These are phyloP conservation scores for Congeria kusceri DNA, from an alignment of 2,888 invertebrate genomes.

Conservation along the genomic window DNA sequence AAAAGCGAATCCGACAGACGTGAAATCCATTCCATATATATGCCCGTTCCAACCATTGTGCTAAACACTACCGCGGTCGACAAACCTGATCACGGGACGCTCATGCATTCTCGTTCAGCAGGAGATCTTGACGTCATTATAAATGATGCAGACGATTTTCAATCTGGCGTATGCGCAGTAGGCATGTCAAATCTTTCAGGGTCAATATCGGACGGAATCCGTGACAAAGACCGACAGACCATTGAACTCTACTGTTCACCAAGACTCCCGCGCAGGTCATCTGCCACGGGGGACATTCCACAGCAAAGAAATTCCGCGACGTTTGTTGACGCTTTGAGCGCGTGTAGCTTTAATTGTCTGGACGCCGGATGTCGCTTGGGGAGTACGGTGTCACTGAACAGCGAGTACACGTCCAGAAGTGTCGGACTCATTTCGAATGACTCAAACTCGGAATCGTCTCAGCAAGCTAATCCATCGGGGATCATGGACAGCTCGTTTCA, in stretches of 20 bases:
- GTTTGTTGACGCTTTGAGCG: conserved; percentile 46
- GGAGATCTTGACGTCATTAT: conserved; percentile 63
- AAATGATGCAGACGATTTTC: conserved; percentile 21
- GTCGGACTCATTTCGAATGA: conserved; percentile 81
- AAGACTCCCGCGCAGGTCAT: conserved; percentile 71
- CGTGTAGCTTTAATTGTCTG: conserved; percentile 52
- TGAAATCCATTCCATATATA: conserved; percentile 67
- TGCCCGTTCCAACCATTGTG: conserved; percentile 68
- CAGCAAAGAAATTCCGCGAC: conserved; percentile 37
- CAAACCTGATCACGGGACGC: conserved; percentile 20
- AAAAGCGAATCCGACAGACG: conserved; percentile 48
- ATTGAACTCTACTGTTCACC: conserved; percentile 80
- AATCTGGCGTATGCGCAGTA: conserved; percentile 36
- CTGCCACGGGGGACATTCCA: conserved; percentile 46
- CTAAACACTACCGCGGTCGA: conserved; percentile 53
- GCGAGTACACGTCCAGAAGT: conserved; percentile 79
- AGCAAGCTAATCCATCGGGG: conserved; percentile 50
- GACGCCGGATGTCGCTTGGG: conserved; percentile 75
- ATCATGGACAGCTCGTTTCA: conserved; percentile 63
- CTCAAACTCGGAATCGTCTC: conserved; percentile 70
- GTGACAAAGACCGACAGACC: conserved; percentile 41
- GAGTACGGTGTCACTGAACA: conserved; percentile 77
- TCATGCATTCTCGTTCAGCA: conserved; percentile 68
- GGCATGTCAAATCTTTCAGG: conserved; percentile 43
- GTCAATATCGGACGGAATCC: conserved; percentile 49